Conservation (phyloP, 2,113 vertebrate genomes). For the Pteruthius melanotis region DNA sequence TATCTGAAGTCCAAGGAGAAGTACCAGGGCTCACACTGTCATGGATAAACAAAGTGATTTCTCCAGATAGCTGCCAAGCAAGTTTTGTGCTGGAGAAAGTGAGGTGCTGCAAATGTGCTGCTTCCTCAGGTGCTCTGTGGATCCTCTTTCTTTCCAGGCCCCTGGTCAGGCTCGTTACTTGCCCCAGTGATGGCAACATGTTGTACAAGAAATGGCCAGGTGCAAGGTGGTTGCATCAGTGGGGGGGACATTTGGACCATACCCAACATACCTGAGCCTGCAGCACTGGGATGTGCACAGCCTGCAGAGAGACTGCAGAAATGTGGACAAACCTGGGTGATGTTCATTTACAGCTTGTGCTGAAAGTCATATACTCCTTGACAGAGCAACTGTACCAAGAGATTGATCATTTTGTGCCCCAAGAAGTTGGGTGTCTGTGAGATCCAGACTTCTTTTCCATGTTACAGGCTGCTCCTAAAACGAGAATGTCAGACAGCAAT, state of each 20-base stretch:
- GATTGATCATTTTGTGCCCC: not conserved
- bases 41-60: not conserved
- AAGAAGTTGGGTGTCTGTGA: not conserved
- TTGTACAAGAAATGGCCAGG: not conserved
- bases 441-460: not conserved
- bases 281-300: not conserved
- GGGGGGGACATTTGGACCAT: not conserved
- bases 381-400: not conserved
- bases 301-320: not conserved
- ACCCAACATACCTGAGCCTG: not conserved
- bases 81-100: not conserved
- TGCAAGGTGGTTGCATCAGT: not conserved
- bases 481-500: not conserved
- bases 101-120: not conserved
- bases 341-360: not conserved
- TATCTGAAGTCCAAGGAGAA: not conserved
- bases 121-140: not conserved
- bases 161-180: not conserved
- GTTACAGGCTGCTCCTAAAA: not conserved
- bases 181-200: not conserved
- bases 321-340: not conserved
- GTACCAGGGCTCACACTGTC: not conserved
- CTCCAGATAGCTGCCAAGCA: not conserved
- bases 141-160: not conserved
- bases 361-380: not conserved